Base-by-base conservation (phyloP, 2,797 vertebrate species). In the Eutrigla gurnardus region DNA sequence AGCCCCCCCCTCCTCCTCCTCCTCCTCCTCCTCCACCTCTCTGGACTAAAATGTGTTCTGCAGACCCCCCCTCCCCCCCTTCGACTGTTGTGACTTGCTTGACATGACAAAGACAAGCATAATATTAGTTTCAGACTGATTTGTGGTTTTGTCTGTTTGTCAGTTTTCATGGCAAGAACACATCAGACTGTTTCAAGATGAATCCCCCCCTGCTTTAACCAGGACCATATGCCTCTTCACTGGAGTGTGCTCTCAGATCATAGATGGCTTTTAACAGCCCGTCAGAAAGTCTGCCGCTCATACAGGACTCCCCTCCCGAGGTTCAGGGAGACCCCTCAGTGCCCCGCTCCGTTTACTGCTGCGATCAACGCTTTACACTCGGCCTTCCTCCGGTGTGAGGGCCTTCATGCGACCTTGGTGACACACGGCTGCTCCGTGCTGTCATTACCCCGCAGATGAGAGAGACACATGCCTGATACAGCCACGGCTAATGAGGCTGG, bases 81-180 rank as follows among this genome's bases (percentile, higher is more conserved):
- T 73, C 70, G 79, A 60, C 85, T 88, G 84, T 84, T 92, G 76
- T 75, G 80, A 87, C 84, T 86, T 77, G 62, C 74, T 79, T 78
- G 86, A 89, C 83, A 89, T 87, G 66, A 91, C 83, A 87, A 75
- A 83, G 68, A 73, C 74, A 91, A 86, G 82, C 86, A 83, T 83
- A 91, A 92, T 91, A 91, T 93, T 91, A 78, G 87, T 91, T 93
- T 92, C 87, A 84, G 85, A 60, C 88, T 90, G 89, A 88, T 91
- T 93, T 92, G 93, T 83, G 94, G 88, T 86, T 77, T 87, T 87
- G 68, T 90, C 86, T 82, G 81, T 92, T 86, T 92, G 73, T 25
- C 77, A 76, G 91, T 91, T 90, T 88, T 66, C 83, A 83, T 83
- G 87, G 83, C 86, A 80, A 54, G 49, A 80, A 78, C 81, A 73